A percentile compares a stretch with the other conserved stretches of the same genome.
Evolutionary conservation across 2,797 vertebrate species (phyloP).

Genomic region (Sciaenops ocellatus): DNA sequence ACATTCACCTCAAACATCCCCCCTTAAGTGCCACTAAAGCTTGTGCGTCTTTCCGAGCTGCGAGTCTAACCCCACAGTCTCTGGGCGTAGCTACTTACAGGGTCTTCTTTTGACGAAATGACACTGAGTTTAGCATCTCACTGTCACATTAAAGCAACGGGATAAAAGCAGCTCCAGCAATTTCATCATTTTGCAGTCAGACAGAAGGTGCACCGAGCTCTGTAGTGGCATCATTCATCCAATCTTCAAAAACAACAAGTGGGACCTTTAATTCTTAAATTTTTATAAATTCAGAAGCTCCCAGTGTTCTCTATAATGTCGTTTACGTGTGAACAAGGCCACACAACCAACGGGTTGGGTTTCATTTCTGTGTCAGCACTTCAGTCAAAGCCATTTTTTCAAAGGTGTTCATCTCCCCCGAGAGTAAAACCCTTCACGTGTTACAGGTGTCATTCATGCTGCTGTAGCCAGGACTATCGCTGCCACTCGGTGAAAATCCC

Average conservation of each 20-base stretch:
- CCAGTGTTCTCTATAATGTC: background rate
- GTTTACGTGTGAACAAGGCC: constrained; percentile 13
- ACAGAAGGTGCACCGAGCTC: background rate
- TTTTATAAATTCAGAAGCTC: background rate
- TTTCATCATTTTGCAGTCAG: constrained; percentile 5
- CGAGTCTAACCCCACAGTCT: background rate
- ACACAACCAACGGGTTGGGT: background rate
- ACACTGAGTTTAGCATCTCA: background rate
- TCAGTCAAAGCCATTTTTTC: constrained; percentile 23
- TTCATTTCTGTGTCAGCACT: constrained; percentile 12
- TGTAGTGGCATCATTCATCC: background rate
- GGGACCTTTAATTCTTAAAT: no score
- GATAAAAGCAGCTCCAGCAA: background rate
- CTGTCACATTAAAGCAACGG: background rate
- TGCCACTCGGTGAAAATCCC: constrained; percentile 39
- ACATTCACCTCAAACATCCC: background rate
- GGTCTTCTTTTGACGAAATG: background rate
- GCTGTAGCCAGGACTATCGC: constrained; percentile 27
- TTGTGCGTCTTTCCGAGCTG: background rate
- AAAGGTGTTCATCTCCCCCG: constrained; percentile 17
- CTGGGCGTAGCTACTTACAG: background rate
- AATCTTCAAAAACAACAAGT: background rate
- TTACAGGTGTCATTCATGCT: constrained; percentile 58
- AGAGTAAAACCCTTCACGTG: constrained; percentile 43
- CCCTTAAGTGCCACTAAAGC: background rate